Base-by-base conservation (phyloP, 2,797 vertebrate genomes). In the Phoeniculus purpureus region DNA sequence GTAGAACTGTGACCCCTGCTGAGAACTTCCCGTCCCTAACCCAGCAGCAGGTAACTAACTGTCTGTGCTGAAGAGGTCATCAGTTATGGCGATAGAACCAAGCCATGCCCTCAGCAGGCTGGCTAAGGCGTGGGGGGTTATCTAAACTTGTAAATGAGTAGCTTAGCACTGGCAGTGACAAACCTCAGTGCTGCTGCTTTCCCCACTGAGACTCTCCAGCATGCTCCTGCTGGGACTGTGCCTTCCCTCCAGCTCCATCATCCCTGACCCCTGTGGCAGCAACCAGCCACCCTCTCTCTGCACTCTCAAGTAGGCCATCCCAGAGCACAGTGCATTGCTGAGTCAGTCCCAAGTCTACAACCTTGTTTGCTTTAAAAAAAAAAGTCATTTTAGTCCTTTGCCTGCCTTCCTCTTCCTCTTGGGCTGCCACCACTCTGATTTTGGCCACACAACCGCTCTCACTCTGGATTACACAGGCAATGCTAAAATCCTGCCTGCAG, bases 401-500 rank as follows among this genome's bases (percentile, higher is more conserved):
- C 52, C 7, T 51, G 27, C 61, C 34, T 70, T 82, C 75, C 71
- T 66, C 67, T n/a, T 64, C 72, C 56, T 54, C 0, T 32, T 32
- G 31, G 50, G 45, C 74, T 59, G 73, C 71, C 37, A 3, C 72
- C 75, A 89, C 59, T 25, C 66, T 14, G 60, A 8, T 18, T 83
- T 66, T 56, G 27, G 81, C 6, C 82, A 34, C 31, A 8, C 19
- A 37, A 2, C 12, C 75, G 48, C 75, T 89, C 76, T 86, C 37
- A 0, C 58, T 60, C 76, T 65, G 92, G 51, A 31, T 29, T n/a
- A 54, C 48, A 37, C 47, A 51, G 92, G 56, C 83, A 40, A 66
- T 2, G 56, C 32, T 81, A 59, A 84, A 90, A 87, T 45, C 78
- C 68, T 79, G 47, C 88, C 83, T 58, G 67, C 58, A 73, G 71